Evolutionary conservation across 2,113 vertebrate species (phyloP).

Genomic region (Pan troglodytes): NHGRI_mPanTro3-v2.1_pri NC_072398.2:101060501-101061000

Average conservation of each 20-base stretch:
- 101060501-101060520: not conserved
- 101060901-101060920: constrained; percentile 46
- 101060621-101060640: constrained; percentile 14
- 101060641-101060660: not conserved
- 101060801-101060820: constrained; percentile 69
- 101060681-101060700: not conserved
- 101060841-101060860: constrained; percentile 75
- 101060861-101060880: constrained; percentile 61
- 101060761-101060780: constrained; percentile 68
- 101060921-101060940: constrained; percentile 31
- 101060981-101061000: not conserved
- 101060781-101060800: constrained; percentile 71
- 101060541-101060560: not conserved
- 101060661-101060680: not conserved
- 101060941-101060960: constrained; percentile 57
- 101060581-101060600: not conserved
- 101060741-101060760: not conserved
- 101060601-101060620: constrained; percentile 31
- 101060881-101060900: constrained; percentile 64
- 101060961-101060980: not conserved
- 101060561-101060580: not conserved
- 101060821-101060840: constrained; percentile 67
- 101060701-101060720: not conserved
- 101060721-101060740: not conserved
- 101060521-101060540: not conserved